Evolutionary conservation across 2,888 invertebrate species (phyloP).

Genomic region (Ichneumoninae sp.): DNA sequence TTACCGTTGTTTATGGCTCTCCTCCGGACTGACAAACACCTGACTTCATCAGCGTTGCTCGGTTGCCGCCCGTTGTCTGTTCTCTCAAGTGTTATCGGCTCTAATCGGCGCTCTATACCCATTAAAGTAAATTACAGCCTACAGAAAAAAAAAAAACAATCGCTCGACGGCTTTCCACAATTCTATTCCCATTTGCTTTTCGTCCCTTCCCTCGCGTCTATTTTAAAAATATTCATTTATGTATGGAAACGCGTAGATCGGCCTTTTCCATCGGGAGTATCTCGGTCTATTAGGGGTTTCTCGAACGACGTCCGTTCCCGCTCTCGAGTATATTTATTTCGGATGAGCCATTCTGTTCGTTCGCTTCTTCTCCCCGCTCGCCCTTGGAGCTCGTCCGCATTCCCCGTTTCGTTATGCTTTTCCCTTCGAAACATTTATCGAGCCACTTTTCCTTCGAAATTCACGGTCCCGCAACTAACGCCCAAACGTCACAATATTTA

Average conservation of each 20-base stretch:
- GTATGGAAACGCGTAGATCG: slow-evolving; percentile 40
- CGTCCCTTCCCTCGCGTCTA: neutral
- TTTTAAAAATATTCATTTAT: slow-evolving; percentile 46
- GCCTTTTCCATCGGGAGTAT: slow-evolving; percentile 14
- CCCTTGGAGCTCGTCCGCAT: neutral
- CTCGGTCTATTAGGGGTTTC: slow-evolving; percentile 3
- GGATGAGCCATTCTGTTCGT: slow-evolving; percentile 1
- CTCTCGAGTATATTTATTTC: slow-evolving; percentile 5
- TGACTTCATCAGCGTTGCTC: neutral
- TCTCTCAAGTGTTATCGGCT: slow-evolving; percentile 3
- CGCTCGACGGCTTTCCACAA: slow-evolving; percentile 26
- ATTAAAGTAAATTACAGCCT: slow-evolving; percentile 46
- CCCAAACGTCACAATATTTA: slow-evolving; percentile 67
- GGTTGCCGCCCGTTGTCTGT: neutral
- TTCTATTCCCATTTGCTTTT: neutral
- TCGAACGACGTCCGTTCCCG: neutral
- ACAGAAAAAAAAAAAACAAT: slow-evolving; percentile 25
- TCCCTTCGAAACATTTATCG: slow-evolving; percentile 31
- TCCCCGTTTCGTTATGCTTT: slow-evolving; percentile 65
- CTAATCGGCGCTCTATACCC: slow-evolving; percentile 29
- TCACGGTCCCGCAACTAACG: slow-evolving; percentile 55
- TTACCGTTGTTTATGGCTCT: neutral
- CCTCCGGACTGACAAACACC: neutral
- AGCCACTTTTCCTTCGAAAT: slow-evolving; percentile 50
- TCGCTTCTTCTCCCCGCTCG: neutral